Base-by-base conservation (phyloP, 2,888 invertebrate genomes). In the Brachyopa scutellaris region DNA sequence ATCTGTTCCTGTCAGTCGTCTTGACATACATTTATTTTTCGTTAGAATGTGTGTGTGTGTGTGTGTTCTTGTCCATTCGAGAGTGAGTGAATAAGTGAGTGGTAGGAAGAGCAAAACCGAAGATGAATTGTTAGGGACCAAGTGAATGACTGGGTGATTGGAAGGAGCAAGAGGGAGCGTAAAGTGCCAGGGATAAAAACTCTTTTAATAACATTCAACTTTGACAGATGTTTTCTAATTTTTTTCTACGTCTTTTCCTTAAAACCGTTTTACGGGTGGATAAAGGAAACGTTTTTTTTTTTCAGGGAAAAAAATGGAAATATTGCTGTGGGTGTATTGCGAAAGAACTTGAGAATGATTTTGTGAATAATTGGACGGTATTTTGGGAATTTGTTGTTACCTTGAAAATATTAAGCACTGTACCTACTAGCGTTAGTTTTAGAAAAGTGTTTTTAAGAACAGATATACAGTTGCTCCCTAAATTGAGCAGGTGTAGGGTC, bases 1-100 rank as follows among this genome's bases (percentile, higher is more conserved):
- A 82, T 82, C 82, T 82, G 82, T 82, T 82, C 77, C 82, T 82
- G 82, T 82, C 82, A 82, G 82, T 77, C 31, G 82, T 77, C 82
- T 72, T 82, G 82, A 77, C 82, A 82, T 72, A 70, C 49, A 76
- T 80, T 77, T 77, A 5, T 45, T 45, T 49, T n/a, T 38, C 19
- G 2, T 4, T 77, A 5, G 26, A 5, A 26, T 6, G 26, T 26
- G 26, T 26, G 23, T 51, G 17, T n/a, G 19, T 66, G 51, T 49
- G 29, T 23, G 38, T 61, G 53, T 59, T 13, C 38, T 31, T 74
- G 69, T 62, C 76, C 69, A 36, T 69, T 77, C 38, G 47, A 73
- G 38, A 57, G 11, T 26, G 59, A 62, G 49, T 64, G 69, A 69
- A 57, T 67, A 45, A 82, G 64, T 76, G 53, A 62, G 67, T 47